These are phyloP conservation scores for Pantherophis alleghaniensis DNA, from an alignment of 2,797 vertebrate genomes.

Conservation along the genomic window DNA sequence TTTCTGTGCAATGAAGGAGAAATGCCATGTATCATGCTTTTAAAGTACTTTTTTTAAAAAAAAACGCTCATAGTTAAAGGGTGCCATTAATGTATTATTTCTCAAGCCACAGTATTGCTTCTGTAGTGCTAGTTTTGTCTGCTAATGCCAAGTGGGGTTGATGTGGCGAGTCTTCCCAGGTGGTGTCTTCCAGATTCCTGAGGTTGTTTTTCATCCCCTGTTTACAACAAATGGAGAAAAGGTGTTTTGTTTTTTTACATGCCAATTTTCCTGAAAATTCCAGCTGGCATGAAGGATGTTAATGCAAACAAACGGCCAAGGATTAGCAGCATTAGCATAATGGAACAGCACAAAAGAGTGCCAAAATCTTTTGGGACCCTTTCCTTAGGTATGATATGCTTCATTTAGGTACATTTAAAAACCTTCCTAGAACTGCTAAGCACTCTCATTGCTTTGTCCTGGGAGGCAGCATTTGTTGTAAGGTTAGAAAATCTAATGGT, in stretches of 20 bases:
- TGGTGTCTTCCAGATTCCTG: conserved; percentile 13
- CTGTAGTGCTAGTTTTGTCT: conserved; percentile 51
- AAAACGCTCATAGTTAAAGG: conserved; percentile 6
- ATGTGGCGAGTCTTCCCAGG: not conserved
- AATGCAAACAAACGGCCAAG: not conserved
- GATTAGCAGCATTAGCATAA: not conserved
- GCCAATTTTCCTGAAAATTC: not conserved
- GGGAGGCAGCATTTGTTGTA: not conserved
- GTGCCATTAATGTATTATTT: conserved; percentile 44
- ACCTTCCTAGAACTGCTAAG: not conserved
- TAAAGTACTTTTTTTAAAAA: conserved; percentile 19
- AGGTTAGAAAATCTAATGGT: conserved; percentile 40
- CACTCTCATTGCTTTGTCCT: not conserved
- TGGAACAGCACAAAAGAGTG: not conserved
- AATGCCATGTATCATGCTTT: conserved; percentile 59
- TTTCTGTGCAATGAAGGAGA: conserved; percentile 67
- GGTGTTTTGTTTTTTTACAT: not conserved
- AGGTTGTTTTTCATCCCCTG: fast-evolving
- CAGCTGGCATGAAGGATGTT: not conserved
- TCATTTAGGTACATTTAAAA: conserved; percentile 12
- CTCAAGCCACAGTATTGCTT: conserved; percentile 41
- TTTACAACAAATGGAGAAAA: conserved; percentile 2
- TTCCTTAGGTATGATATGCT: not conserved
- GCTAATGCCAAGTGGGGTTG: conserved; percentile 44
- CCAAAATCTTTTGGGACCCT: not conserved